Evolutionary conservation across 2,113 vertebrate species (phyloP).

Genomic region (Edolisoma coerulescens): DNA sequence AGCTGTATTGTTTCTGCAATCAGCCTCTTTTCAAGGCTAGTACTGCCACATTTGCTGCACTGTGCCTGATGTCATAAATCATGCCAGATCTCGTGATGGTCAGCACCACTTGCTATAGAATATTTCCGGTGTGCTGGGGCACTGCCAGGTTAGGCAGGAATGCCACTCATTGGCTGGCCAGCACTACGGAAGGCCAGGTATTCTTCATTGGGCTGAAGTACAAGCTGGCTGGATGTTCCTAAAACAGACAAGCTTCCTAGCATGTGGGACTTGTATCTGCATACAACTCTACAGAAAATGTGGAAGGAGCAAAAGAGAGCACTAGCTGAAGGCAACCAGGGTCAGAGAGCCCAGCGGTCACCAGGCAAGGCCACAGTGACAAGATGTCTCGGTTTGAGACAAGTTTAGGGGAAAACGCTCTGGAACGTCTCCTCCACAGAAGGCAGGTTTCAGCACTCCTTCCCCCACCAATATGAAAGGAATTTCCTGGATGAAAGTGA

Average conservation of each 20-base stretch:
- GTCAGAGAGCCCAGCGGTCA: rapidly evolving
- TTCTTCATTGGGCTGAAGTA: not conserved
- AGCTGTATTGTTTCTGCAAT: not conserved
- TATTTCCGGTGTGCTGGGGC: not conserved
- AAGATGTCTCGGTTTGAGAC: too few relatives aligned
- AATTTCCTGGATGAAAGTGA: too few relatives aligned
- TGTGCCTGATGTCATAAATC: not conserved
- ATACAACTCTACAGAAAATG: not conserved
- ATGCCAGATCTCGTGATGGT: not conserved
- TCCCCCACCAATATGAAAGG: too few relatives aligned
- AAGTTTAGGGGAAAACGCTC: too few relatives aligned
- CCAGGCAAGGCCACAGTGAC: not conserved
- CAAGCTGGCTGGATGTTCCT: not conserved
- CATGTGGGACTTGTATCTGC: not conserved
- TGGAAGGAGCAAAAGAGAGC: not conserved
- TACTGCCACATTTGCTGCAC: not conserved
- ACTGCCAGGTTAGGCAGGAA: not conserved
- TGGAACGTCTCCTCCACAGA: too few relatives aligned
- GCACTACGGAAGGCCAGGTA: not conserved
- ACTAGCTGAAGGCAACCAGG: not conserved
- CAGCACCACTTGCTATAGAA: not conserved
- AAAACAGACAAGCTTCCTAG: not conserved
- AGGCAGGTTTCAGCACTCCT: too few relatives aligned
- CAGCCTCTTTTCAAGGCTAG: not conserved
- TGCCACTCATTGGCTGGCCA: rapidly evolving